These are phyloP conservation scores for Agonopterix heracliana DNA, from an alignment of 2,888 invertebrate species.

Conservation along the genomic window DNA sequence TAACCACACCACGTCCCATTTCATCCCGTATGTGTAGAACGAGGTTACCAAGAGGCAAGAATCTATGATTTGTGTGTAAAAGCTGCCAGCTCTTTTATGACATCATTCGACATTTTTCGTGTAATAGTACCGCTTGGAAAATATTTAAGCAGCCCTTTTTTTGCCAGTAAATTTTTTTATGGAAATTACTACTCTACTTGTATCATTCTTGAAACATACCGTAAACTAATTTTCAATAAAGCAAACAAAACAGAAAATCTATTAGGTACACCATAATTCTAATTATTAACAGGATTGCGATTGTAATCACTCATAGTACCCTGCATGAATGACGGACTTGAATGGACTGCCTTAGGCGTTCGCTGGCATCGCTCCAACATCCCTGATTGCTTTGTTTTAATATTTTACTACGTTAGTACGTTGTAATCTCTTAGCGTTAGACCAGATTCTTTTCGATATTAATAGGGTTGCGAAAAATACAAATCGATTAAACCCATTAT, in stretches of 20 bases:
- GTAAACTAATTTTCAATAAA: too few species aligned
- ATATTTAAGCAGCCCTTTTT: too few species aligned
- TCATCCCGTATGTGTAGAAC: background rate
- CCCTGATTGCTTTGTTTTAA: constrained; percentile 50
- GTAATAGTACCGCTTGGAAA: too few species aligned
- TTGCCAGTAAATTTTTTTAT: too few species aligned
- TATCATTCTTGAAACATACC: too few species aligned
- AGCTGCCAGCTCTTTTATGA: too few species aligned
- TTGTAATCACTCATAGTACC: constrained; percentile 9
- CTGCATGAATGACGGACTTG: constrained; percentile 44
- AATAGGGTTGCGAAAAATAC: constrained; percentile 22
- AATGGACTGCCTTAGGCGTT: constrained; percentile 35
- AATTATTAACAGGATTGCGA: background rate
- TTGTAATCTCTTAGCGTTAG: constrained; percentile 22
- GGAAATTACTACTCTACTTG: too few species aligned
- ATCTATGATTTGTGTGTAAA: too few species aligned
- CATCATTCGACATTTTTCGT: too few species aligned
- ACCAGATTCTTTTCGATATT: constrained; percentile 35
- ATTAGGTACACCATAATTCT: background rate
- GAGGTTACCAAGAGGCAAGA: background rate
- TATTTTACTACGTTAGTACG: constrained; percentile 36
- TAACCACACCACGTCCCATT: background rate
- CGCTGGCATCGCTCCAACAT: constrained; percentile 43
- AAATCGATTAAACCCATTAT: too few species aligned
- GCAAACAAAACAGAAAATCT: background rate